Base-by-base conservation (phyloP, 2,113 vertebrate genomes). In the Siniperca knerii region DNA sequence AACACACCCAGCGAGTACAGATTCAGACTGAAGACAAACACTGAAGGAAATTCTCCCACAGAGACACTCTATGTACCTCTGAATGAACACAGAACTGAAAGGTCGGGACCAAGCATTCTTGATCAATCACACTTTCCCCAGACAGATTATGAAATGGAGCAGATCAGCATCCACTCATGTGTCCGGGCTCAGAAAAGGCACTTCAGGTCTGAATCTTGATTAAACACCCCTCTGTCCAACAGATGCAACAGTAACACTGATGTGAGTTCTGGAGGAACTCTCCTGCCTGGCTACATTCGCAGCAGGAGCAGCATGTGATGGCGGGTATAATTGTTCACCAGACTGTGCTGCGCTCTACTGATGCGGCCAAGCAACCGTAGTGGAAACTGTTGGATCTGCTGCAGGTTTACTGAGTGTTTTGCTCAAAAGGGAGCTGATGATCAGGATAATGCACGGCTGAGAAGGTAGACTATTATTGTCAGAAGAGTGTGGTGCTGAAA, bases 231-330 rank as follows among this genome's bases (percentile, higher is more conserved):
- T 44, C 40, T 13, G 65, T 13, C 46, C 13, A 15, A 48, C 13
- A 69, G 72, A 77, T 82, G 62, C 52, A 23, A 21, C 37, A 20
- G 16, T 21, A 37, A 68, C 21, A 4, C 83, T 35, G 81, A 46
- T 61, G 44, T 46, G 37, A 82, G 70, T 58, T 76, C 21, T 62
- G 73, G 40, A 54, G 55, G 44, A 74, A 54, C 79, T 79, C 33
- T 52, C 55, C 85, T 77, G 21, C n/a, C 50, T 44, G 86, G 61
- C 58, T 67, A 20, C 46, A 23, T 68, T 74, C 74, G 2, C 92
- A 91, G 89, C 79, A 42, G 85, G 87, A 72, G 82, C 77, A 86
- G 79, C 92, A 92, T 92, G 94, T 93, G 92, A 93, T 73, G 79
- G 71, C 29, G 74, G 78, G 67, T 35, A 0, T 80, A 89, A 90